Base-by-base conservation (phyloP, 2,113 vertebrate genomes). In the Sterrhoptilus dennistouni region DNA sequence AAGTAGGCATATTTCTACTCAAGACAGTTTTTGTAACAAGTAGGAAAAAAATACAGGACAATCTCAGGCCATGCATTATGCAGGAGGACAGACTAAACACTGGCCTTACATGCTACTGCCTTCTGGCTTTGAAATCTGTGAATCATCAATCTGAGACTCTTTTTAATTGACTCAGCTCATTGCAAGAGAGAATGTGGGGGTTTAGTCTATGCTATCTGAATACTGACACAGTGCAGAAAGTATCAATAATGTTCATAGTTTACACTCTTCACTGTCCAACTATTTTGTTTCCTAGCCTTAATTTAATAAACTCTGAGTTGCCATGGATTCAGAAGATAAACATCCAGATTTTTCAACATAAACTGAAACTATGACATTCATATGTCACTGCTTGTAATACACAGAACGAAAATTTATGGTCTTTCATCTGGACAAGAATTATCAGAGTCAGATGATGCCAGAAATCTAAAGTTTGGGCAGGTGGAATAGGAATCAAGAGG, bases 241-340 rank as follows among this genome's bases (percentile, higher is more conserved):
- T 65, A 33, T 65, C 53, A 89, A 71, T 87, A 76, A 79, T 28
- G 3, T 23, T 59, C 40, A 42, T 45, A 49, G 65, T 91, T 91
- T 93, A 84, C 35, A 78, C 47, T 57, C 21, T 83, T 64, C 33
- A 25, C 21, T 72, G 27, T 61, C 38, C 25, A 38, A 61, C 36
- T 61, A 29, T 70, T 68, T 31, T 5, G 0, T 76, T 93, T 91
- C 40, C 19, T 31, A 42, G n/a, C 20, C 14, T 59, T 76, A 80
- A 78, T 84, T 92, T 84, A 84, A 78, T 68, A 79, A 89, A 53
- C 29, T 84, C 44, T n/a, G 50, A 53, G 53, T 89, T 69, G 21
- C 23, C n/a, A 57, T 31, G n/a, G 78, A 47, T 84, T 82, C 70
- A 83, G 47, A 77, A 33, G 19, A 47, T 56, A 95, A 90, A 70